Percentiles rank a stretch among this genome's conserved stretches.
phyloP scores from a whole-genome alignment of 2,888 invertebrate genomes.

The Lagria hirta region DNA sequence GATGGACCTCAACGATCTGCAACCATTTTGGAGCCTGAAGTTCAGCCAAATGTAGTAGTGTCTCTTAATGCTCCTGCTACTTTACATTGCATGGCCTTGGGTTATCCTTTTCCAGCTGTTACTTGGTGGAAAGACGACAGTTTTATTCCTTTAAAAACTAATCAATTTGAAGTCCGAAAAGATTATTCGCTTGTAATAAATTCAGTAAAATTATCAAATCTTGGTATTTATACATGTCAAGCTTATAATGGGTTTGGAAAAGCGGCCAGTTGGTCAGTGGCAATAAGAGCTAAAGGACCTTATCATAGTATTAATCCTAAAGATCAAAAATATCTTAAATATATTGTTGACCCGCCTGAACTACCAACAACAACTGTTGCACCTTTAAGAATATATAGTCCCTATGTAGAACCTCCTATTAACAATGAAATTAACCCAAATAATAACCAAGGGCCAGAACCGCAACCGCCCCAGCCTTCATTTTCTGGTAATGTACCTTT shows the following conservation, averaged over 20 bases:
- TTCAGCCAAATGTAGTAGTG: conserved; percentile 66
- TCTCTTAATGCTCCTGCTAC: conserved; percentile 69
- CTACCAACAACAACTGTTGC: conserved; percentile 41
- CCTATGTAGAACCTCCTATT: conserved; percentile 38
- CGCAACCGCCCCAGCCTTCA: conserved; percentile 15
- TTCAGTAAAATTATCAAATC: conserved; percentile 67
- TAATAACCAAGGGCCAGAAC: conserved; percentile 2
- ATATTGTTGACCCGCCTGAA: conserved; percentile 59
- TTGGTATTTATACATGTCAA: conserved; percentile 86
- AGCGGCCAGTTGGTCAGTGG: conserved; percentile 75
- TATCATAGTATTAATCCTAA: conserved; percentile 61
- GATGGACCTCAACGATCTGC: conserved; percentile 58
- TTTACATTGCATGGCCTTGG: conserved; percentile 79
- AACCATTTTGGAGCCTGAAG: conserved; percentile 65
- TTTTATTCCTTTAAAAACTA: conserved; percentile 72
- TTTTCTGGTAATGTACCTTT: conserved; percentile 35
- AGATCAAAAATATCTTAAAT: conserved; percentile 62
- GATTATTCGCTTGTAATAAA: conserved; percentile 76
- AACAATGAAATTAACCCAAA: conserved; percentile 21
- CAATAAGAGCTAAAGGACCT: conserved; percentile 71
- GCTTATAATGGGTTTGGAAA: conserved; percentile 78
- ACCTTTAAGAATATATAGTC: conserved; percentile 38
- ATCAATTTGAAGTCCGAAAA: conserved; percentile 69
- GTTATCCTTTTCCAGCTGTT: conserved; percentile 76
- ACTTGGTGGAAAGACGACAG: conserved; percentile 82